Base-by-base conservation (phyloP, 2,113 vertebrate species). In the Natator depressus region DNA sequence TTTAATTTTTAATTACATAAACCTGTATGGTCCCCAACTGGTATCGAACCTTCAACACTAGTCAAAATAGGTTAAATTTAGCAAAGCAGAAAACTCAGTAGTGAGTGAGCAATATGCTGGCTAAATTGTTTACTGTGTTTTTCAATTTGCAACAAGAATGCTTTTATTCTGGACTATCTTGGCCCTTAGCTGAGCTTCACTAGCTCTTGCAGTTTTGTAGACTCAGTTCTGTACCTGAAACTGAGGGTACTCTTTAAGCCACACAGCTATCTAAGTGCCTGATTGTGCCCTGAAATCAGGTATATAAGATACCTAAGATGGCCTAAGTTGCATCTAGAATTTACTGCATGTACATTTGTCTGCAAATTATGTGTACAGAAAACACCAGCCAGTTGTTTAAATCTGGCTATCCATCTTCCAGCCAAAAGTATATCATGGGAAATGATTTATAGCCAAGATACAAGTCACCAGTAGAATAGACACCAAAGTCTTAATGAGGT, bases 391-490 rank as follows among this genome's bases (percentile, higher is more conserved):
- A 93, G 84, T 95, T 97, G 4, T 93, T 88, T 81, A 96, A 95
- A 91, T 89, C 50, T 92, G 95, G 84, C 54, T 84, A 59, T 95
- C 93, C 82, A 3, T 83, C 94, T 93, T 85, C 27, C 80, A 94
- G 81, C 85, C 94, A 93, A 94, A 84, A 82, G 92, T 97, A 97
- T 93, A 94, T 92, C 89, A 95, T 96, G 97, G 92, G 96, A 97
- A 96, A 95, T 72, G 27, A 97, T 97, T 97, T 97, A 76, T 96
- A 96, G 96, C 96, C 96, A 96, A 95, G 82, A 2, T 94, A 88
- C 96, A 97, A 97, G 96, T 97, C 96, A 97, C 96, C 90, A 97
- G 95, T 96, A 96, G 97, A 96, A 59, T 79, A 92, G 92, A 94
- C 94, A 97, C 94, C 92, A 87, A 96, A 96, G 83, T 82, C 85